A percentile compares a stretch with the other conserved stretches of the same genome.
Evolutionary conservation across 2,113 vertebrate genomes (phyloP).

Genomic region (Rutilus rutilus): DNA sequence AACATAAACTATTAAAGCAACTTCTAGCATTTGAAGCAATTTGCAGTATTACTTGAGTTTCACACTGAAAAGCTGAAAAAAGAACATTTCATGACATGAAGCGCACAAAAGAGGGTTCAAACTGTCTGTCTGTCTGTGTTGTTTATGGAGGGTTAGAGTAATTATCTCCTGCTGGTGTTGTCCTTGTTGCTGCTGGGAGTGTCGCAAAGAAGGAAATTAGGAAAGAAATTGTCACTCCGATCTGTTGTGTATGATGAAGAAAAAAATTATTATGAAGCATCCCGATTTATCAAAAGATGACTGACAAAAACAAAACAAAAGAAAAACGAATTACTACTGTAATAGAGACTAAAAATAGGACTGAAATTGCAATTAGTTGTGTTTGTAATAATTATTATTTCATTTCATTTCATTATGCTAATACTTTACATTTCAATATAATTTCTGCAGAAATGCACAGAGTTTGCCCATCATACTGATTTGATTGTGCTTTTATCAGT

Average conservation of each 20-base stretch:
- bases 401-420: too few species aligned
- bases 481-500: too few species aligned
- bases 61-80: background rate
- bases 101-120: background rate
- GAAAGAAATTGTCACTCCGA: conserved; percentile 16
- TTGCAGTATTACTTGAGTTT: conserved; percentile 5
- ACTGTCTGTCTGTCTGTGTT: background rate
- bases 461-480: too few species aligned
- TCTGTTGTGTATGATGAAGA: conserved; percentile 39
- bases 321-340: too few species aligned
- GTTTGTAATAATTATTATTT: too few species aligned
- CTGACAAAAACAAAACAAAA: too few species aligned
- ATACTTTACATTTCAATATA: too few species aligned
- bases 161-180: conserved; percentile 47
- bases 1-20: background rate
- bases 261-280: too few species aligned
- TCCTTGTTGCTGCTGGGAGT: conserved; percentile 20
- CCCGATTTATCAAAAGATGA: too few species aligned
- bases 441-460: too few species aligned
- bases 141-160: background rate
- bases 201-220: conserved; percentile 5
- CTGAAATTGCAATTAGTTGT: too few species aligned
- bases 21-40: background rate
- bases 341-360: too few species aligned
- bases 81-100: background rate